These are phyloP conservation scores for Pangasius macronema DNA, from an alignment of 2,797 vertebrate genomes.

Conservation along the genomic window DNA sequence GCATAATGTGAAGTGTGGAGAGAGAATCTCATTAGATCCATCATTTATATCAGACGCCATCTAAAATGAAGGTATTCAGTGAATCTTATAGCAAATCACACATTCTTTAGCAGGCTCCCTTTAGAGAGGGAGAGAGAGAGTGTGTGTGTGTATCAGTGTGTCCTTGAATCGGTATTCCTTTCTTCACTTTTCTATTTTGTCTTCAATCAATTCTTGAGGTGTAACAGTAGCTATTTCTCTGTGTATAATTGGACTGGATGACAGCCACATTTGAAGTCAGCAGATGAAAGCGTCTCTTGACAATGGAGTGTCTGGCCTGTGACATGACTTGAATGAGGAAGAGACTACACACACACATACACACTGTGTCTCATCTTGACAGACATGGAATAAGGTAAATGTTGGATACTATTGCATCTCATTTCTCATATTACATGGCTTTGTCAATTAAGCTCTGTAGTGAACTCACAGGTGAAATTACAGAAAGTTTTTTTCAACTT, in stretches of 20 bases:
- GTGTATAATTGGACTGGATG: constrained; percentile 83
- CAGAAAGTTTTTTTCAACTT: constrained; percentile 11
- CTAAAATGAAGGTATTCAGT: constrained; percentile 40
- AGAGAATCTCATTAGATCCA: constrained; percentile 45
- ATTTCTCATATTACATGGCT: background rate
- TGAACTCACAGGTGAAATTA: constrained; percentile 8
- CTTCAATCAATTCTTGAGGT: constrained; percentile 79
- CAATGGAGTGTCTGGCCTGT: constrained; percentile 80
- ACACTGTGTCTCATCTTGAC: constrained; percentile 29
- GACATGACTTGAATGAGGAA: constrained; percentile 81
- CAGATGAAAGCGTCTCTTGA: constrained; percentile 79
- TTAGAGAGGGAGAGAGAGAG: background rate
- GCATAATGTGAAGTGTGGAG: constrained; percentile 28
- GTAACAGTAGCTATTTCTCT: constrained; percentile 82
- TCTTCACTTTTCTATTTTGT: constrained; percentile 78
- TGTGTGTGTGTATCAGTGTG: constrained; percentile 28
- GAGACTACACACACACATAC: constrained; percentile 63
- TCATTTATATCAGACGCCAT: constrained; percentile 43
- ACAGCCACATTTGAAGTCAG: constrained; percentile 80
- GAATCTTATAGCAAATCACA: constrained; percentile 48
- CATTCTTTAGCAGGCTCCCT: constrained; percentile 38
- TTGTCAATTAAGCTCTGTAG: constrained; percentile 23
- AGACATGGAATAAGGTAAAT: constrained; percentile 41
- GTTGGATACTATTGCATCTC: constrained; percentile 22
- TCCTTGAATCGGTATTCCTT: constrained; percentile 67